These are phyloP conservation scores for Syrista parreyssii DNA, from an alignment of 2,888 invertebrate genomes.

Conservation along the genomic window DNA sequence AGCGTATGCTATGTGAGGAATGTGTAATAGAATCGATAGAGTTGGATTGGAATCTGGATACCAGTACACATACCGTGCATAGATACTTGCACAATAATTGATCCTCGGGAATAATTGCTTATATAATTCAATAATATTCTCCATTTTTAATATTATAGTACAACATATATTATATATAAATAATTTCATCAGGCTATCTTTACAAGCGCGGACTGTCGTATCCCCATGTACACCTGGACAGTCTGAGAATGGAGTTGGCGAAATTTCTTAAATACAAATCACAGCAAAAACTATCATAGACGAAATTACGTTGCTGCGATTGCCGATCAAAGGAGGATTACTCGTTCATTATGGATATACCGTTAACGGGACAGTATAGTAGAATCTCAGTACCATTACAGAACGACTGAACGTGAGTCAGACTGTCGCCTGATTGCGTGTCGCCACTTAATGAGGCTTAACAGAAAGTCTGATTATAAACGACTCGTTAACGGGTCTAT, in stretches of 20 bases:
- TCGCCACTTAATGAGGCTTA: neutral
- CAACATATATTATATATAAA: conserved; percentile 36
- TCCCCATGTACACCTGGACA: neutral
- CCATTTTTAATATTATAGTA: conserved; percentile 16
- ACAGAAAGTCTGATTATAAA: neutral
- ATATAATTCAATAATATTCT: neutral
- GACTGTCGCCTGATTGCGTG: neutral
- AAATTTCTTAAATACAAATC: neutral
- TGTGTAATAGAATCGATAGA: neutral
- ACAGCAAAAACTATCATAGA: neutral
- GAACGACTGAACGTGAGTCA: neutral
- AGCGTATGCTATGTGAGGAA: neutral
- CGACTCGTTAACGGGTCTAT: neutral
- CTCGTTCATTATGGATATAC: neutral
- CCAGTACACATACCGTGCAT: neutral
- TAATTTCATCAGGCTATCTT: conserved; percentile 17
- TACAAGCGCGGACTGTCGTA: neutral
- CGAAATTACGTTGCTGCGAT: neutral
- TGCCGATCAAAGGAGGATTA: neutral
- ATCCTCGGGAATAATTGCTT: neutral
- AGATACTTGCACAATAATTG: neutral
- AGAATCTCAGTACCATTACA: neutral
- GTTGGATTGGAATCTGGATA: neutral
- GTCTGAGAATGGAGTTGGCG: neutral
- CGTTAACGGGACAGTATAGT: neutral